phyloP scores from a whole-genome alignment of 2,113 vertebrate species.

The Rhegmatorhina hoffmannsi region DNA sequence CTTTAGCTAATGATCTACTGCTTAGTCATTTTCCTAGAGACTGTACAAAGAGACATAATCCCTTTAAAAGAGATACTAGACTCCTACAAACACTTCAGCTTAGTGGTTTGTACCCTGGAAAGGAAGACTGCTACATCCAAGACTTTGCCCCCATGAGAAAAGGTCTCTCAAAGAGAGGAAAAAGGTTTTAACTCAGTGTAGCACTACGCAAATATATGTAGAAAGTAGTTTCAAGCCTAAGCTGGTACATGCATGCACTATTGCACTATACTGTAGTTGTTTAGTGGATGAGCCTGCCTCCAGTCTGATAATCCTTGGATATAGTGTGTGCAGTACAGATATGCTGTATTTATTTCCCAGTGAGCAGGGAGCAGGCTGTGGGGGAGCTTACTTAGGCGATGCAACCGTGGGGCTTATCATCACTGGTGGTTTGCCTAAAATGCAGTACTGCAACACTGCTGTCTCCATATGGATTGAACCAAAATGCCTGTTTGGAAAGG shows the following conservation, averaged over 20 bases:
- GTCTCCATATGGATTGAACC: fast-evolving
- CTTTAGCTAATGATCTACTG: not conserved
- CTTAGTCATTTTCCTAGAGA: not conserved
- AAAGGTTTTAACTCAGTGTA: not conserved
- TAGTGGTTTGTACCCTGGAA: not conserved
- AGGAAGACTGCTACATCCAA: not conserved
- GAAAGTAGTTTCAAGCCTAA: not conserved
- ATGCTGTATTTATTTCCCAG: not conserved
- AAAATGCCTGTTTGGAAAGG: not conserved
- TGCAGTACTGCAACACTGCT: not conserved
- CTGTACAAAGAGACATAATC: not conserved
- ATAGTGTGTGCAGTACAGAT: fast-evolving
- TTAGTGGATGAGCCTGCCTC: not conserved
- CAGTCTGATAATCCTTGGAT: not conserved
- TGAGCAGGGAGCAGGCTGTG: fast-evolving
- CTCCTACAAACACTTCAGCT: not conserved
- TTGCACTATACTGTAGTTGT: not conserved
- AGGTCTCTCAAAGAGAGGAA: not conserved
- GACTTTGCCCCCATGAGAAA: not conserved
- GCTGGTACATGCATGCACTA: not conserved
- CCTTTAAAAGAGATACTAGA: not conserved
- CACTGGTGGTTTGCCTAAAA: not conserved
- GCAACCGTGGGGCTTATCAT: not conserved
- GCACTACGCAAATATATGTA: not conserved
- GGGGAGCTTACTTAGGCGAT: not conserved